Evolutionary conservation across 1,140 invertebrate species (phyloP).

Genomic region (Gryon sp.): DNA sequence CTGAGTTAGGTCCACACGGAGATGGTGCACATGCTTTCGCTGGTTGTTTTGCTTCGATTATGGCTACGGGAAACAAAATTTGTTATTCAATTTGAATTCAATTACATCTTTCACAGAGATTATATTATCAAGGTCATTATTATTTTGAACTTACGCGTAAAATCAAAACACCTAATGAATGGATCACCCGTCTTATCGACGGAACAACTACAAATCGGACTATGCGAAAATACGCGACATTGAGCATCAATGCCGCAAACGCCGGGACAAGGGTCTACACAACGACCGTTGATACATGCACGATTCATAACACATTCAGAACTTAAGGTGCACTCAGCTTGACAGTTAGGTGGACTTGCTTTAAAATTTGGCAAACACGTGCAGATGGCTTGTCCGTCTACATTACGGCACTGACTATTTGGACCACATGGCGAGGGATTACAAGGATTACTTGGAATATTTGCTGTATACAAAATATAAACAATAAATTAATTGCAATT

Average conservation of each 20-base stretch:
- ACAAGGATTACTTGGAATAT: constrained; percentile 80
- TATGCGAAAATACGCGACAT: constrained; percentile 80
- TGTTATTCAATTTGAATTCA: too few relatives aligned
- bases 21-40: constrained; percentile 79
- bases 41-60: constrained; percentile 39
- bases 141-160: constrained; percentile 74
- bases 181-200: constrained; percentile 80
- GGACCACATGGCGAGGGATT: constrained; percentile 85
- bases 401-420: constrained; percentile 83
- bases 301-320: constrained; percentile 79
- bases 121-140: too few relatives aligned
- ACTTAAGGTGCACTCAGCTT: constrained; percentile 83
- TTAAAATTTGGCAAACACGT: constrained; percentile 83
- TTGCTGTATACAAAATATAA: constrained; percentile 56
- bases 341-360: constrained; percentile 84
- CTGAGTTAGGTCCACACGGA: constrained; percentile 81
- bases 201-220: constrained; percentile 79
- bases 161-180: constrained; percentile 78
- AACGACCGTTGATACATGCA: constrained; percentile 79
- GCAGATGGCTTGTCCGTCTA: constrained; percentile 82
- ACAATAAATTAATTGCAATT: neutral
- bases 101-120: too few relatives aligned
- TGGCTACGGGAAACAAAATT: constrained; percentile 36
- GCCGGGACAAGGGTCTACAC: constrained; percentile 80
- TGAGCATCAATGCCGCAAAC: constrained; percentile 80